Evolutionary conservation across 2,113 vertebrate genomes (phyloP).

Genomic region (Sturnus vulgaris): DNA sequence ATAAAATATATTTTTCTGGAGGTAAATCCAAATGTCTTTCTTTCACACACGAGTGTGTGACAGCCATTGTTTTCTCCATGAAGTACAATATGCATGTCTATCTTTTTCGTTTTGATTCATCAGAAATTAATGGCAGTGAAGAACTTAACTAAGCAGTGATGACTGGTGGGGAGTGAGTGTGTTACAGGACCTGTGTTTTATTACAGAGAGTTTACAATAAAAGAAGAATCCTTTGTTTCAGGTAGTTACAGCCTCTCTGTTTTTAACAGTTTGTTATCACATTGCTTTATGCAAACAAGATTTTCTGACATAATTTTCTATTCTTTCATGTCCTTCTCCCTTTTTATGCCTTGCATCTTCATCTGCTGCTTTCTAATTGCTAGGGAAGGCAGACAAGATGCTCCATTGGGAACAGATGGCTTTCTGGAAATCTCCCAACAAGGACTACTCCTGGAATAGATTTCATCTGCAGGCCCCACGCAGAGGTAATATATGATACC

Average conservation of each 20-base stretch:
- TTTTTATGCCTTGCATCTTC: conserved; percentile 29
- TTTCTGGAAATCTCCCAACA: conserved; percentile 58
- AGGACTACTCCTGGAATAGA: conserved; percentile 57
- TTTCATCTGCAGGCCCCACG: conserved; percentile 62
- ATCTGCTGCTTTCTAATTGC: conserved; percentile 61
- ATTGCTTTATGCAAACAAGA: neutral
- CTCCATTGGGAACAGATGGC: conserved; percentile 69
- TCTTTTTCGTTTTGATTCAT: neutral
- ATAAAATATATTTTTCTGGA: neutral
- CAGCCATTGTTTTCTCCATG: neutral
- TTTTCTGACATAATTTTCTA: neutral
- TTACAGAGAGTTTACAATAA: neutral
- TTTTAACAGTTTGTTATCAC: conserved; percentile 9
- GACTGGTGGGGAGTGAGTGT: neutral
- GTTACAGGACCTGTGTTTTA: neutral
- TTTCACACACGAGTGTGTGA: neutral
- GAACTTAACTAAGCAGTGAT: neutral
- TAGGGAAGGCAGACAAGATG: conserved; percentile 60
- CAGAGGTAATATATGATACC: conserved; percentile 60
- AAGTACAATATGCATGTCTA: neutral
- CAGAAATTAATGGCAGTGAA: neutral
- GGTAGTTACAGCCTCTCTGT: neutral
- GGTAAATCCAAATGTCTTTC: neutral
- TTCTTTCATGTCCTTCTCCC: neutral
- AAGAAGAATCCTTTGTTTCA: neutral